These are phyloP conservation scores for Agrotis clavis DNA, from an alignment of 2,888 invertebrate genomes.

Conservation along the genomic window DNA sequence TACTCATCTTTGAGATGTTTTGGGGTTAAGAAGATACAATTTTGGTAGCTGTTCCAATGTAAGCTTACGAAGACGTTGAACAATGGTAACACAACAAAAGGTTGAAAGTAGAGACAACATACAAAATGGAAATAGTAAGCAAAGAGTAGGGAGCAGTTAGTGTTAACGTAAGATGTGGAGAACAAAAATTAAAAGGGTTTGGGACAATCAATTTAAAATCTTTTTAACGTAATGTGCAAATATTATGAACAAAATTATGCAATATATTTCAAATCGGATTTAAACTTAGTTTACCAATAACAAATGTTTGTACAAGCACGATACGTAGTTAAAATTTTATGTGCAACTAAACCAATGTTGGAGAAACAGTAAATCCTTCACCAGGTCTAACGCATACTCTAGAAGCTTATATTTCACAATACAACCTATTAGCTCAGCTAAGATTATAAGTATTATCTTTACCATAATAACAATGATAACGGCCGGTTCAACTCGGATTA, in stretches of 20 bases:
- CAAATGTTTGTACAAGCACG: constrained; percentile 41
- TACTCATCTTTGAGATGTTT: background rate
- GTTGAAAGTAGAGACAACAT: background rate
- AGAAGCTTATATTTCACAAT: constrained; percentile 77
- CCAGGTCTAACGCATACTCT: constrained; percentile 58
- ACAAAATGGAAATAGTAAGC: background rate
- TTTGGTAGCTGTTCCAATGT: background rate
- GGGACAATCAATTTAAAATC: background rate
- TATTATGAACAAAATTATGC: constrained; percentile 17
- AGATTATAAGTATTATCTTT: constrained; percentile 76
- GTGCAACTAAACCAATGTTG: constrained; percentile 72
- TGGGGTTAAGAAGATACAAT: background rate
- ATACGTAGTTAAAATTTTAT: constrained; percentile 50
- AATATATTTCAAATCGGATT: constrained; percentile 36
- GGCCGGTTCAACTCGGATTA: constrained; percentile 69
- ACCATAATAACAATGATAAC: constrained; percentile 76
- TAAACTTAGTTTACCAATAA: constrained; percentile 37
- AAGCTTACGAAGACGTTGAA: constrained; percentile 1
- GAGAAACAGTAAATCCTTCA: constrained; percentile 72
- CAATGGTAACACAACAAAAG: background rate
- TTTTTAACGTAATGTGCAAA: background rate
- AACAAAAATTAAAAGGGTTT: background rate
- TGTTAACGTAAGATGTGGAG: background rate
- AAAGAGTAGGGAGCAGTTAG: background rate
- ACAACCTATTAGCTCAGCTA: constrained; percentile 72